Conservation (phyloP, 1,140 invertebrate species). For the Nasonia giraulti region DNA sequence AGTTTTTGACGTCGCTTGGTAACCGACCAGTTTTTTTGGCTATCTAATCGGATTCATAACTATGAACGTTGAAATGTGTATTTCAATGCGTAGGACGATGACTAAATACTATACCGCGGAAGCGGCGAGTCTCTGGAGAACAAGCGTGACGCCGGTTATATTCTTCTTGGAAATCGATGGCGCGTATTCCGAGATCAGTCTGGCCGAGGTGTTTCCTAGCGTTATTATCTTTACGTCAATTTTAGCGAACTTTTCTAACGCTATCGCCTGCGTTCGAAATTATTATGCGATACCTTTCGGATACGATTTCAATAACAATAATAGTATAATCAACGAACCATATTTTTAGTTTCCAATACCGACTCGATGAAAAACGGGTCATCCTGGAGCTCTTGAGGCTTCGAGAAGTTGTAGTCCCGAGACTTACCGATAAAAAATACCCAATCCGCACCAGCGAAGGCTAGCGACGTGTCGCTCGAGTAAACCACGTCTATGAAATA, state of each 20-base stretch:
- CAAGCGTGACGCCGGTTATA: slow-evolving; percentile 47
- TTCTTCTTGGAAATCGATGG: slow-evolving; percentile 50
- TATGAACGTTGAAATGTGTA: not conserved
- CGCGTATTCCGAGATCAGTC: slow-evolving; percentile 48
- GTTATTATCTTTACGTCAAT: slow-evolving; percentile 51
- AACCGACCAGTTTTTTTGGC: slow-evolving; percentile 29
- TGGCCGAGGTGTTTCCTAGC: slow-evolving; percentile 46
- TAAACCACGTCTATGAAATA: slow-evolving; percentile 40
- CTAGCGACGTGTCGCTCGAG: slow-evolving; percentile 7
- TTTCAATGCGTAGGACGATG: too few species aligned
- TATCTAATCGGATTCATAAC: slow-evolving; percentile 46
- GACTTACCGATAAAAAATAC: slow-evolving; percentile 52
- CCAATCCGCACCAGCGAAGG: slow-evolving; percentile 51
- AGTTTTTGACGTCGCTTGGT: slow-evolving; percentile 49
- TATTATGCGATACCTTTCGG: not conserved
- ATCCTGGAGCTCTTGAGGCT: not conserved
- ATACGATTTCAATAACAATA: not conserved
- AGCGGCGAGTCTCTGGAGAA: slow-evolving; percentile 34
- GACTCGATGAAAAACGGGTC: slow-evolving; percentile 52
- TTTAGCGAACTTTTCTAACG: slow-evolving; percentile 54
- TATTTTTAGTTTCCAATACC: slow-evolving; percentile 32
- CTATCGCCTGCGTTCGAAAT: slow-evolving; percentile 44
- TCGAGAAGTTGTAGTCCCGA: slow-evolving; percentile 49
- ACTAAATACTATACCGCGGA: slow-evolving; percentile 35
- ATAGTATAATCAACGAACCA: slow-evolving; percentile 24